These are phyloP conservation scores for Brachyopa scutellaris DNA, from an alignment of 2,888 invertebrate species.

Conservation along the genomic window DNA sequence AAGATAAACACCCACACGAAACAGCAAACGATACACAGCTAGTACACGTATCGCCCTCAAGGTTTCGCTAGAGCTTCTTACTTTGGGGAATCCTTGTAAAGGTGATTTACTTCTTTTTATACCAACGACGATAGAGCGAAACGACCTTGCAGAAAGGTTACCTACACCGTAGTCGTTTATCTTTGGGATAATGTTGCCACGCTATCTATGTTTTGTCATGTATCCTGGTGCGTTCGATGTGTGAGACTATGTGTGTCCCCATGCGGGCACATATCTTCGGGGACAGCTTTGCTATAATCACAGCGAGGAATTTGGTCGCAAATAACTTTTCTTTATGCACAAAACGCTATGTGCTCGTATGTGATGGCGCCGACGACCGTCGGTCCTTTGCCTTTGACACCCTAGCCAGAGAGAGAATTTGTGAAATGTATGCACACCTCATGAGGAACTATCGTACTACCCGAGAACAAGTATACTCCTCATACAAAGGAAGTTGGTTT, in stretches of 20 bases:
- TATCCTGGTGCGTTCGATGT: neutral
- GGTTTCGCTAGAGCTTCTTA: neutral
- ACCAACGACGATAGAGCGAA: neutral
- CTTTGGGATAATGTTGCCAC: conserved; percentile 42
- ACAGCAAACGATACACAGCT: neutral
- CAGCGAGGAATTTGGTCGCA: conserved; percentile 51
- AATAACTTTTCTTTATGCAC: conserved; percentile 46
- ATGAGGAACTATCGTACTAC: conserved; percentile 8
- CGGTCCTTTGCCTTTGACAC: neutral
- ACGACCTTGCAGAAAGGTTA: conserved; percentile 53
- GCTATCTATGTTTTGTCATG: neutral
- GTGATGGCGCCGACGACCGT: neutral
- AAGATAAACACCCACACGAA: neutral
- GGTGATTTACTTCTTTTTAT: conserved; percentile 47
- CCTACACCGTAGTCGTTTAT: conserved; percentile 31
- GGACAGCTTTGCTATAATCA: conserved; percentile 41
- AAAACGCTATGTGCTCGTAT: neutral
- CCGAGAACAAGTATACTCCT: no score
- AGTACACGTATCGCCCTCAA: conserved; percentile 16
- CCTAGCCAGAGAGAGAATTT: neutral
- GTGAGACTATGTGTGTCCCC: neutral
- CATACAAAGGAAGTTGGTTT: no score
- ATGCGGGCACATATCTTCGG: conserved; percentile 18
- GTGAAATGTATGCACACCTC: conserved; percentile 10
- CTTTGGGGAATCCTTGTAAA: conserved; percentile 15